Base-by-base conservation (phyloP, 1,140 invertebrate species). In the Penaeus japonicus region DNA sequence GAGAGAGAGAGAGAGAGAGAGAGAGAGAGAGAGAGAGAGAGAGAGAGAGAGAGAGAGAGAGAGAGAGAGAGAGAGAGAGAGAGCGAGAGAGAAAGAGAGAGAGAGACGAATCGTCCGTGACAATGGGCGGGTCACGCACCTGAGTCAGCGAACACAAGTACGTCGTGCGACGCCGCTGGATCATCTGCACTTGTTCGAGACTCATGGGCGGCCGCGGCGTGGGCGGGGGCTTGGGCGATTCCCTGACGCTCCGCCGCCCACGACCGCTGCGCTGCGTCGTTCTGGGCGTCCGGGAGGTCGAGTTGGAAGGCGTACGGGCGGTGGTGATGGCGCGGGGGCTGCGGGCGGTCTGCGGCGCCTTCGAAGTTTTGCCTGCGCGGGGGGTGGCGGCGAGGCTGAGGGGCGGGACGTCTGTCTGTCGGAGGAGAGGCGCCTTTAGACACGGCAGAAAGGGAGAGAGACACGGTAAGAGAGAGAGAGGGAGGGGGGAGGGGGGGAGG, bases 151-250 rank as follows among this genome's bases (percentile, higher is more conserved):
- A 75, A 22, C 80, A 83, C 65, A 88, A 73, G 27, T 78, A 77
- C 54, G 22, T n/a, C 12, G 81, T 83, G 18, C 87, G 39, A 2
- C 78, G 59, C 1, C 80, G 70, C 35, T 88, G 87, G 24, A 88
- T 88, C 22, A 78, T 65, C 53, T 88, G 87, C 54, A 88, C 87
- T 27, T 88, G 87, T 2, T 73, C 65, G 22, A 88, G 55, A 15
- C 80, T 77, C 47, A 83, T 62, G 47, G 70, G 35, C 4, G 87
- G 87, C n/a, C 87, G 79, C 15, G 87, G 87, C 5, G 65, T 79
- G 2, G 80, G 87, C 1, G 87, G 80, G 35, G 80, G 87, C 3
- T 75, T 73, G 0, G 87, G 87, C 10, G 87, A 82, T 2, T 81
- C 70, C 30, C 81, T 47, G 65, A 73, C 81, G 17, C 80, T 83